A percentile compares a stretch with the other conserved stretches of the same genome.
These are phyloP conservation scores for Nasonia giraulti DNA, from an alignment of 1,140 invertebrate genomes.

Conservation along the genomic window DNA sequence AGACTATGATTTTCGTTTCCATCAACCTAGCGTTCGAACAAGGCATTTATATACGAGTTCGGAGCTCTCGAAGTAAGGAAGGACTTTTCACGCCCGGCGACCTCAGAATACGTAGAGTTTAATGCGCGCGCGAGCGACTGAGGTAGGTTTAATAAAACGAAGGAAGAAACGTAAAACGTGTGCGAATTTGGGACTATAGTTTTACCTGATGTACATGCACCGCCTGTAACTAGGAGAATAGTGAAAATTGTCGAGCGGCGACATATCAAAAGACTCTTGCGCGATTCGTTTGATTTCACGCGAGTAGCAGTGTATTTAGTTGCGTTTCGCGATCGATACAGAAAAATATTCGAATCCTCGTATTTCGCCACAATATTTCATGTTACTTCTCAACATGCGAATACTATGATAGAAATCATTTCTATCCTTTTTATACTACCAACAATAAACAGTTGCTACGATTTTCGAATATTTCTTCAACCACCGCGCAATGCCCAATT, in stretches of 20 bases:
- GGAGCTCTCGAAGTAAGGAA: slow-evolving; percentile 20
- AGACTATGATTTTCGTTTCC: neutral
- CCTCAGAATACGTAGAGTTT: slow-evolving; percentile 36
- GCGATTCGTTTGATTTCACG: neutral
- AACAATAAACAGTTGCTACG: too few relatives aligned
- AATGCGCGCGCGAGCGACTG: too few relatives aligned
- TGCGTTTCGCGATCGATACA: too few relatives aligned
- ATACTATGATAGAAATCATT: too few relatives aligned
- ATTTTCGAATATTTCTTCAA: neutral
- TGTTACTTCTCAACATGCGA: too few relatives aligned
- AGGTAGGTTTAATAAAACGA: neutral
- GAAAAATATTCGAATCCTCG: too few relatives aligned
- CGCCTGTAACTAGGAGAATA: too few relatives aligned
- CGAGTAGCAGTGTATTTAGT: neutral
- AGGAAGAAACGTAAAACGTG: neutral
- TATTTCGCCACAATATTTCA: too few relatives aligned
- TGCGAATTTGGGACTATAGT: neutral
- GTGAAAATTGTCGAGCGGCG: neutral
- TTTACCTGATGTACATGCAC: too few relatives aligned
- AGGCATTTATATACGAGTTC: too few relatives aligned
- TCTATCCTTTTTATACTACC: too few relatives aligned
- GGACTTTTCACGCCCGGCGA: slow-evolving; percentile 9
- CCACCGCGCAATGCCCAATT: neutral
- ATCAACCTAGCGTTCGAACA: too few relatives aligned
- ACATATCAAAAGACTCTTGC: slow-evolving; percentile 13